Evolutionary conservation across 2,113 vertebrate species (phyloP).

Genomic region (Spizaetus ornatus): DNA sequence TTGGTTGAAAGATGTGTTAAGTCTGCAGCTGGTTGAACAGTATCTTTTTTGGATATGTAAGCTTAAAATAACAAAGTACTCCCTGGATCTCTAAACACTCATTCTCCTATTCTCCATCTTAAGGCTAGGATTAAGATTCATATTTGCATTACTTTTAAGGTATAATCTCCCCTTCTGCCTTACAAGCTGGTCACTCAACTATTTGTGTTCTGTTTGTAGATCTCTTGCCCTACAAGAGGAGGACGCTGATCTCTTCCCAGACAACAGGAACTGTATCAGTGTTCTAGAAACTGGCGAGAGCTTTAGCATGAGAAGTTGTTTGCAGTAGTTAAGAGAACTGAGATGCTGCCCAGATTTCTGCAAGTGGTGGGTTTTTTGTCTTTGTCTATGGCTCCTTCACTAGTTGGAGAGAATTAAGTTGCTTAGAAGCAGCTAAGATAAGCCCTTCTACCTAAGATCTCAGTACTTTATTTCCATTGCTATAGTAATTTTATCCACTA

Average conservation of each 20-base stretch:
- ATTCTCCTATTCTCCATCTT: background rate
- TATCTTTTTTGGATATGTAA: background rate
- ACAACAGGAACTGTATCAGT: background rate
- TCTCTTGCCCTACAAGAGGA: background rate
- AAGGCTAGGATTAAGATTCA: background rate
- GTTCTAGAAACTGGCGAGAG: background rate
- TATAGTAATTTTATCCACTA: background rate
- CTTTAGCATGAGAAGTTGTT: background rate
- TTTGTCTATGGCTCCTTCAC: background rate
- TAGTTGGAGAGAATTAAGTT: background rate
- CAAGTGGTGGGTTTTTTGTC: background rate
- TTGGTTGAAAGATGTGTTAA: background rate
- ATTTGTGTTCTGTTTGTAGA: background rate
- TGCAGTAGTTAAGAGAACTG: background rate
- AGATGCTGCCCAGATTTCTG: background rate
- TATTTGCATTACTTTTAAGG: background rate
- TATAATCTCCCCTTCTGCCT: background rate
- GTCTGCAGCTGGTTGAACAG: background rate
- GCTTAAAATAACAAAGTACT: background rate
- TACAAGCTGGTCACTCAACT: background rate
- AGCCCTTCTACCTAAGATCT: background rate
- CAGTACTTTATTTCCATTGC: background rate
- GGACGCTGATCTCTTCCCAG: background rate
- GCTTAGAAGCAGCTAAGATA: background rate
- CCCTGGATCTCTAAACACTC: background rate